Conservation (phyloP, 2,888 invertebrate genomes). For the Hecatera dysodea region DNA sequence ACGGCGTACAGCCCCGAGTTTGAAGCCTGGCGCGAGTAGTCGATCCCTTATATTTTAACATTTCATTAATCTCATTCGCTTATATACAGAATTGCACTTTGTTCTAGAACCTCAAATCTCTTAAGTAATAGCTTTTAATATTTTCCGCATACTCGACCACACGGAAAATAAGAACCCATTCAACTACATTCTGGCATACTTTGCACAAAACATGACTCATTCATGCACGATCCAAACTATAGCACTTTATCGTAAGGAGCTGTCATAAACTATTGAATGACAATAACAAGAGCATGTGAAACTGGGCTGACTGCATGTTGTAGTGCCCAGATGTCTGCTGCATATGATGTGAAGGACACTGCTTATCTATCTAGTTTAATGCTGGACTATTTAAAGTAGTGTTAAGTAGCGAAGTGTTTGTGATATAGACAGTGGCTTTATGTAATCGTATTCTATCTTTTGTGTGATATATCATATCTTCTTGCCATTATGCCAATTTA, state of each 20-base stretch:
- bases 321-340: slow-evolving; percentile 52
- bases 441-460: not conserved
- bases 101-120: too few relatives aligned
- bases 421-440: slow-evolving; percentile 21
- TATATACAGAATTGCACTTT: too few relatives aligned
- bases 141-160: not conserved
- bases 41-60: too few relatives aligned
- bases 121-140: too few relatives aligned
- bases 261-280: slow-evolving; percentile 60
- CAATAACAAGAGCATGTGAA: slow-evolving; percentile 61
- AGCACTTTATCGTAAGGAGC: slow-evolving; percentile 45
- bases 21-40: slow-evolving; percentile 46
- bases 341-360: slow-evolving; percentile 48
- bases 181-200: not conserved
- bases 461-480: too few relatives aligned
- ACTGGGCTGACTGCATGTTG: slow-evolving; percentile 41
- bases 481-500: too few relatives aligned
- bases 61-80: too few relatives aligned
- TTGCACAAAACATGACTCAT: slow-evolving; percentile 9
- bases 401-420: slow-evolving; percentile 19
- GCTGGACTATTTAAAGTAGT: slow-evolving; percentile 21
- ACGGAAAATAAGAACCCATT: not conserved
- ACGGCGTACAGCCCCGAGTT: slow-evolving; percentile 91
- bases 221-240: slow-evolving; percentile 3
- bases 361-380: slow-evolving; percentile 53